These are phyloP conservation scores for Papilio polytes DNA, from an alignment of 1,140 invertebrate genomes.

Conservation along the genomic window DNA sequence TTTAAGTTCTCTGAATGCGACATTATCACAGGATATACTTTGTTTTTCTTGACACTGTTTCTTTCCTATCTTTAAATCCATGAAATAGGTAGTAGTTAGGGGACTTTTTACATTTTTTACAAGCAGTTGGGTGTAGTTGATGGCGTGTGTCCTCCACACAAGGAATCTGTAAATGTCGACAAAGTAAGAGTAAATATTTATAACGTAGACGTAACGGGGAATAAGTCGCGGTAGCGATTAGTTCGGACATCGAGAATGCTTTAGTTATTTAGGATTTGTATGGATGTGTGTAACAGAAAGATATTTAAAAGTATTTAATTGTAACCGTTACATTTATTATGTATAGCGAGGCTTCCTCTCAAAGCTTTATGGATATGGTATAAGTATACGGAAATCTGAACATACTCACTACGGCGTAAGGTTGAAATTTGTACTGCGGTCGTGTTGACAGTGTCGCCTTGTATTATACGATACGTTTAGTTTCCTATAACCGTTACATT, in stretches of 20 bases:
- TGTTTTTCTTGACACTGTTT: conserved; percentile 23
- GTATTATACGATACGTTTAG: not conserved
- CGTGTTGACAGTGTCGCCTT: conserved; percentile 43
- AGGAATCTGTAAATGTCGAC: conserved; percentile 48
- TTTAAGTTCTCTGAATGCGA: not conserved
- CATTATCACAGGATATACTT: conserved; percentile 2
- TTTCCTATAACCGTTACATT: not conserved
- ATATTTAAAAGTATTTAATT: conserved; percentile 76
- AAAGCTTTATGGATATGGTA: conserved; percentile 79
- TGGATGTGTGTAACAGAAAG: conserved; percentile 77
- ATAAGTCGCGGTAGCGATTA: conserved; percentile 51
- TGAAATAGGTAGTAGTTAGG: not conserved
- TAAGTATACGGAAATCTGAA: conserved; percentile 79
- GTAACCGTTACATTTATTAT: conserved; percentile 66
- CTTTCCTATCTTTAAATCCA: not conserved
- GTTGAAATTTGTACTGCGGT: conserved; percentile 58
- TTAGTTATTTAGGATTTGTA: conserved; percentile 77
- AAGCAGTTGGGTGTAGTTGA: not conserved
- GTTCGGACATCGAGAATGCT: conserved; percentile 71
- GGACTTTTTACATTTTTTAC: not conserved
- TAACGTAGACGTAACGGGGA: conserved; percentile 42
- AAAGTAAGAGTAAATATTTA: conserved; percentile 49
- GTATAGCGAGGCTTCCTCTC: conserved; percentile 82
- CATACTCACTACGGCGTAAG: conserved; percentile 75
- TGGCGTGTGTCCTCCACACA: conserved; percentile 43